Evolutionary conservation across 1,140 invertebrate genomes (phyloP).

Genomic region (Drosophila tani): DNA sequence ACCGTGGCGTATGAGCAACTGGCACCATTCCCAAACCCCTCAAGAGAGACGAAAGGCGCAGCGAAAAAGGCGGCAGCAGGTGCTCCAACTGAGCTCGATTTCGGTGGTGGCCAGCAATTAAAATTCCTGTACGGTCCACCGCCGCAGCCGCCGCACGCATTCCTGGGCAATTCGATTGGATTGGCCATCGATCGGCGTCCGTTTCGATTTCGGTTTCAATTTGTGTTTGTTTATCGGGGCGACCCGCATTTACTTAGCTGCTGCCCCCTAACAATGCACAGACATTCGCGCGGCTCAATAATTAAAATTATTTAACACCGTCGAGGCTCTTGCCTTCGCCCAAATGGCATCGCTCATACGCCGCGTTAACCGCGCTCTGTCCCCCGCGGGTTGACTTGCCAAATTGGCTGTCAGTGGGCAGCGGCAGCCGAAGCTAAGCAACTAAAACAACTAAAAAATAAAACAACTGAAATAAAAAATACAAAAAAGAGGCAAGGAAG

Average conservation of each 20-base stretch:
- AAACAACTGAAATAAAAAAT: slow-evolving; percentile 1
- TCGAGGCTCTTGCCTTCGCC: slow-evolving; percentile 1
- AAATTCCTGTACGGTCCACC: slow-evolving; percentile 67
- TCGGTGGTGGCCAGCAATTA: slow-evolving; percentile 72
- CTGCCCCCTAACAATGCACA: slow-evolving; percentile 42
- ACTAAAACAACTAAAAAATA: slow-evolving; percentile 8
- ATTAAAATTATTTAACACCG: slow-evolving; percentile 71
- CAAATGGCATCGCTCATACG: slow-evolving; percentile 57
- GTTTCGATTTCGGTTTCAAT: slow-evolving; percentile 70
- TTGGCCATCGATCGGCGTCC: slow-evolving; percentile 60
- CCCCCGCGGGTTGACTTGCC: slow-evolving; percentile 40
- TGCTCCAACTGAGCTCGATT: slow-evolving; percentile 56
- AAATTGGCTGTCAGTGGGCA: slow-evolving; percentile 61
- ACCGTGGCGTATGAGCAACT: slow-evolving; percentile 63
- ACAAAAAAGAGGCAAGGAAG: slow-evolving; percentile 1
- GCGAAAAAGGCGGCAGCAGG: slow-evolving; percentile 34
- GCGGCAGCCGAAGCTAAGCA: slow-evolving; percentile 5
- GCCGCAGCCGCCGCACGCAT: slow-evolving; percentile 4
- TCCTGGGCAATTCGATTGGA: slow-evolving; percentile 50
- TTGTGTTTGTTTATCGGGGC: slow-evolving; percentile 57
- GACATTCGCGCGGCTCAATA: slow-evolving; percentile 44
- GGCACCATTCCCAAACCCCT: slow-evolving; percentile 26
- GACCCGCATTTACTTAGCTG: slow-evolving; percentile 7
- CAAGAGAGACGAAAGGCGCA: slow-evolving; percentile 3
- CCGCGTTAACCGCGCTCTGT: slow-evolving; percentile 25